Conservation (phyloP, 2,797 vertebrate genomes). For the Sebastes hopkinsi region DNA sequence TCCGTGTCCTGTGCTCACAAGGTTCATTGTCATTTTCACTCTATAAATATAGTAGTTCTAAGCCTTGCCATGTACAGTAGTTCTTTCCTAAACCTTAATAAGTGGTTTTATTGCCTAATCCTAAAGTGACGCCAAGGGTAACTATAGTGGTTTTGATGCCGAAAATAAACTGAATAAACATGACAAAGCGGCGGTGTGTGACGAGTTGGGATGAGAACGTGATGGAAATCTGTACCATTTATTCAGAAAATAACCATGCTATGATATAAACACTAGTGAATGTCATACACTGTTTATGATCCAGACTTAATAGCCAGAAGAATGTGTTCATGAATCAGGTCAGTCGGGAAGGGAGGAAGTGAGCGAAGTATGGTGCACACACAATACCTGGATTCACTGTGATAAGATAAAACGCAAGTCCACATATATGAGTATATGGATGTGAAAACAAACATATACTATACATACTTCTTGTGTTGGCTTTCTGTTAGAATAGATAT, state of each 20-base stretch:
- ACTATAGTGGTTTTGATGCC: too few species aligned
- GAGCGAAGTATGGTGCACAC: not conserved
- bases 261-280: not conserved
- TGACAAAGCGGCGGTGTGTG: too few species aligned
- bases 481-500: not conserved
- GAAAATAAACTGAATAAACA: too few species aligned
- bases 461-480: not conserved
- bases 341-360: too few species aligned
- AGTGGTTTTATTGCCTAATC: too few species aligned
- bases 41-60: rapidly evolving
- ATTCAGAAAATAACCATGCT: not conserved
- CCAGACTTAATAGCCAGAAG: too few species aligned
- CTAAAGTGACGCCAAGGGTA: too few species aligned
- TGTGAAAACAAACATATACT: not conserved
- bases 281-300: not conserved
- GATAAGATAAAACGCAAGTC: not conserved
- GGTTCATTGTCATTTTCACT: too few species aligned
- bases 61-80: too few species aligned
- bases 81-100: too few species aligned
- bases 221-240: not conserved
- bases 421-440: not conserved
- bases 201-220: rapidly evolving
- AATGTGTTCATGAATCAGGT: too few species aligned
- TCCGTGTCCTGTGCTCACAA: too few species aligned
- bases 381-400: not conserved